Evolutionary conservation across 2,113 vertebrate species (phyloP).

Genomic region (Coryphaenoides rupestris): DNA sequence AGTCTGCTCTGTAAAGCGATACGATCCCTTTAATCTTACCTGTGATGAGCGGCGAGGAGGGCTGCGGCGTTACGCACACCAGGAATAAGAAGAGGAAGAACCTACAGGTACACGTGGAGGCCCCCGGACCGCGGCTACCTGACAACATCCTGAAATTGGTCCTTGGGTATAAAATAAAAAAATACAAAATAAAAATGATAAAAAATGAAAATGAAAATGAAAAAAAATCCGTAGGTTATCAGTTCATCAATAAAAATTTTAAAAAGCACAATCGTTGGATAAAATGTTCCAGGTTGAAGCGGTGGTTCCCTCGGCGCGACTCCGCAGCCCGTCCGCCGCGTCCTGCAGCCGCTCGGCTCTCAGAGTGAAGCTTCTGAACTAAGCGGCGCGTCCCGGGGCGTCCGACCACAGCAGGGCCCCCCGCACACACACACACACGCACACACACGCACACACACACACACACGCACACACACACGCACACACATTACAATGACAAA

Average conservation of each 20-base stretch:
- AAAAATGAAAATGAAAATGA: conserved; percentile 5
- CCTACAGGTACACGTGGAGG: conserved; percentile 59
- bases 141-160: conserved; percentile 56
- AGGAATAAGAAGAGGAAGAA: conserved; percentile 55
- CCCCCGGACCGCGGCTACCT: conserved; percentile 16
- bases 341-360: not conserved
- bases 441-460: too few species aligned
- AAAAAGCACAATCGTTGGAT: too few species aligned
- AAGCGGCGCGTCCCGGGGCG: not conserved
- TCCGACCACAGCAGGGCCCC: conserved; percentile 22
- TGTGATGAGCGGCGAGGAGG: conserved; percentile 70
- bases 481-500: conserved; percentile 60
- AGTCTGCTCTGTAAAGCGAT: conserved; percentile 42
- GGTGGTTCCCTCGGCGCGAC: not conserved
- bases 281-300: not conserved
- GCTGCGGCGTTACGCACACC: conserved; percentile 58
- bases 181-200: conserved; percentile 3
- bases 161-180: conserved; percentile 12
- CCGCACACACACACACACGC: conserved; percentile 41
- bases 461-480: too few species aligned
- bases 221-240: not conserved
- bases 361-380: conserved; percentile 37
- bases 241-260: conserved; percentile 17
- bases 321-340: not conserved
- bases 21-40: conserved; percentile 62